Percentiles rank a stretch among this genome's conserved stretches.
These are phyloP conservation scores for Protomyctophum bolini DNA, from an alignment of 2,113 vertebrate species.

Conservation along the genomic window DNA sequence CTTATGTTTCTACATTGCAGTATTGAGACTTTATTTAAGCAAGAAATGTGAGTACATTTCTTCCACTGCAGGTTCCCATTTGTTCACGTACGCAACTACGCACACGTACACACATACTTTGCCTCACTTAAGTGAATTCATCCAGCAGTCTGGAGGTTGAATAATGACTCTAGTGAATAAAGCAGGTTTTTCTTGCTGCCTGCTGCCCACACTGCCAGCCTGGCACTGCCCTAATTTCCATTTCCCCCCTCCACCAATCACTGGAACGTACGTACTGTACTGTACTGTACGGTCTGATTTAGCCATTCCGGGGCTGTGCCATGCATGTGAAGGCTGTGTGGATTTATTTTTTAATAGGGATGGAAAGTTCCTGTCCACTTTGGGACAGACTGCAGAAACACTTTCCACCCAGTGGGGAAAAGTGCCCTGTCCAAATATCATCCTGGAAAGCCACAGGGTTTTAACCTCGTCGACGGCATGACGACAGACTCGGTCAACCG, in stretches of 20 bases:
- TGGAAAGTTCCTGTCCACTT: conserved; percentile 69
- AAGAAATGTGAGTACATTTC: too few relatives aligned
- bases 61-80: too few relatives aligned
- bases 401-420: conserved; percentile 56
- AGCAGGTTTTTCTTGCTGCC: conserved; percentile 35
- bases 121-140: not conserved
- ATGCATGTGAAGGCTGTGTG: conserved; percentile 65
- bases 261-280: conserved; percentile 13
- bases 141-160: conserved; percentile 6
- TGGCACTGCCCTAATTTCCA: conserved; percentile 65
- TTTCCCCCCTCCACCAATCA: conserved; percentile 34
- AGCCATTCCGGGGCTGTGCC: conserved; percentile 67
- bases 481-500: not conserved
- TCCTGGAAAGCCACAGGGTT: conserved; percentile 13
- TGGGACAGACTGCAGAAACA: conserved; percentile 44
- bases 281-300: conserved; percentile 69
- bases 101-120: conserved; percentile 2
- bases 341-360: conserved; percentile 60
- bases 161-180: conserved; percentile 34
- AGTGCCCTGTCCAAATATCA: conserved; percentile 45
- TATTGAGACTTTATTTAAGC: too few relatives aligned
- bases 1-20: too few relatives aligned
- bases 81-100: not conserved
- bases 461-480: conserved; percentile 29
- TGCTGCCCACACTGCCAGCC: conserved; percentile 47